Evolutionary conservation across 2,888 invertebrate genomes (phyloP).

Genomic region (Timema cristinae): DNA sequence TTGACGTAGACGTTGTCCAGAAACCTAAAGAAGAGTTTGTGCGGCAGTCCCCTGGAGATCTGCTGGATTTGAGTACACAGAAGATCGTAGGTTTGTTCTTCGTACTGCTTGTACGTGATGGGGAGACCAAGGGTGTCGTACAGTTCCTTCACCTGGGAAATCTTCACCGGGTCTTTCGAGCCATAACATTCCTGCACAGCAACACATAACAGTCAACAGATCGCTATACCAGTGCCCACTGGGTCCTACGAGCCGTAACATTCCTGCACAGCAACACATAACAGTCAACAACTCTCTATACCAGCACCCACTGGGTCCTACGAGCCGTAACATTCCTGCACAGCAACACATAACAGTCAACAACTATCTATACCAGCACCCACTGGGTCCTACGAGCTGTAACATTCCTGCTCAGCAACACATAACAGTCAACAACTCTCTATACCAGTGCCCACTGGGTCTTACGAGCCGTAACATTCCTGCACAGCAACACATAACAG

Average conservation of each 20-base stretch:
- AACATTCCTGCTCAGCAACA: too few species aligned
- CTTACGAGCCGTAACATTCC: too few species aligned
- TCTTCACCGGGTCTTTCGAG: conserved; percentile 58
- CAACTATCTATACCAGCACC: too few species aligned
- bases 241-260: background rate
- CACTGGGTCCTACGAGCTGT: too few species aligned
- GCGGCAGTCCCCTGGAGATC: conserved; percentile 74
- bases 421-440: too few species aligned
- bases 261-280: background rate
- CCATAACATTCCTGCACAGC: conserved; percentile 66
- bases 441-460: too few species aligned
- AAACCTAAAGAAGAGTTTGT: conserved; percentile 75
- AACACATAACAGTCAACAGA: background rate
- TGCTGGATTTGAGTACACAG: conserved; percentile 80
- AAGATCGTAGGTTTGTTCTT: conserved; percentile 77
- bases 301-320: too few species aligned
- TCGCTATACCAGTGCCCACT: background rate
- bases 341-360: too few species aligned
- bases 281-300: too few species aligned
- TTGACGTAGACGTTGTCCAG: conserved; percentile 69
- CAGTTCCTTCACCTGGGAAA: conserved; percentile 65
- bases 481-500: too few species aligned
- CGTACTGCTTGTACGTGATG: conserved; percentile 71
- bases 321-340: too few species aligned
- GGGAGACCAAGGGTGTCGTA: conserved; percentile 74